phyloP scores from a whole-genome alignment of 2,113 vertebrate species.

The Syngnathus scovelli region DNA sequence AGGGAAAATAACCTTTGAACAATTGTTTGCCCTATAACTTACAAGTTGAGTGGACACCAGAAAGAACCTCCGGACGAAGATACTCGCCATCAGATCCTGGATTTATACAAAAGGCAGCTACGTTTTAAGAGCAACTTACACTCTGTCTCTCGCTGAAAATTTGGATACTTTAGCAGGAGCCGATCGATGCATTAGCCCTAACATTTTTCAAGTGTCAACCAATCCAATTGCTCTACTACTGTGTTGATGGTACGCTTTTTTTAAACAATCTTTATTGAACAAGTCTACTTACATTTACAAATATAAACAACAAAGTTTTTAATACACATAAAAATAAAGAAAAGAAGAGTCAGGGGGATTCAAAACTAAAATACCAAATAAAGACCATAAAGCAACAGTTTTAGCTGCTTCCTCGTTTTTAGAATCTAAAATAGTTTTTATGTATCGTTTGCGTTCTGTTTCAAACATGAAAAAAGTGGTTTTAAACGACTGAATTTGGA shows the following conservation, averaged over 20 bases:
- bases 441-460: too few relatives aligned
- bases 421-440: too few relatives aligned
- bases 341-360: too few relatives aligned
- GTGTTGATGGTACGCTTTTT: not conserved
- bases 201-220: not conserved
- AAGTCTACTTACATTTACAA: too few relatives aligned
- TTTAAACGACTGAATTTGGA: too few relatives aligned
- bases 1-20: accelerated
- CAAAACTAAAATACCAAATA: too few relatives aligned
- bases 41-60: slow-evolving; percentile 34
- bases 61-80: slow-evolving; percentile 32
- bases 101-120: not conserved
- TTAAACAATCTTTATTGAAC: too few relatives aligned
- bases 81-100: slow-evolving; percentile 48
- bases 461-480: too few relatives aligned
- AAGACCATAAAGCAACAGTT: too few relatives aligned
- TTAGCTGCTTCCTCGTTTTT: too few relatives aligned
- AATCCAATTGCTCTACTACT: not conserved
- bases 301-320: too few relatives aligned
- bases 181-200: not conserved
- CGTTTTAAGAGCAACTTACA: not conserved
- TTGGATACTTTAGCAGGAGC: not conserved
- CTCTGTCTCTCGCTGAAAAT: not conserved
- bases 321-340: too few relatives aligned
- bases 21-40: slow-evolving; percentile 24